Percentiles rank a stretch among this genome's conserved stretches.
phyloP scores from a whole-genome alignment of 2,797 vertebrate genomes.

The Cygnus olor region DNA sequence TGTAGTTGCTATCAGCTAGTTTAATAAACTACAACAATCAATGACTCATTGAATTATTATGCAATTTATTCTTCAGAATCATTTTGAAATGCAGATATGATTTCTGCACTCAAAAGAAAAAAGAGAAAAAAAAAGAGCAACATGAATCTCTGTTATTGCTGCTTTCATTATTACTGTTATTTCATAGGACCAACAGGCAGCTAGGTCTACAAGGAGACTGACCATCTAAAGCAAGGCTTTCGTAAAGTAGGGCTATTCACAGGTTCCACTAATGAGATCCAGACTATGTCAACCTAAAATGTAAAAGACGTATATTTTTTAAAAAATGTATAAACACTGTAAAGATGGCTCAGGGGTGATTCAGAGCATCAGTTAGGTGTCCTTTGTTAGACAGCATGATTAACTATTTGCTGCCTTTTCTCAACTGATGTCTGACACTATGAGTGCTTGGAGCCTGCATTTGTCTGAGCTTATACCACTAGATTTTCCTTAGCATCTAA shows the following conservation, averaged over 20 bases:
- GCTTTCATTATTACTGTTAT: not conserved
- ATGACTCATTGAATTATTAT: not conserved
- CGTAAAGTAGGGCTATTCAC: not conserved
- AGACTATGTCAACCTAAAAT: not conserved
- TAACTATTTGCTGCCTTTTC: not conserved
- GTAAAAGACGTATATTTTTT: not conserved
- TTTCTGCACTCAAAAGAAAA: not conserved
- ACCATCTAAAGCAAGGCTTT: not conserved
- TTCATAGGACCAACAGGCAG: not conserved
- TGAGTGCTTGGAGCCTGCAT: not conserved
- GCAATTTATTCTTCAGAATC: not conserved
- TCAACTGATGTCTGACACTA: not conserved
- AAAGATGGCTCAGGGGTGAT: not conserved
- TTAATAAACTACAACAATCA: conserved; percentile 16
- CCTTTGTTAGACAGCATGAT: not conserved
- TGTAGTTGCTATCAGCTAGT: not conserved
- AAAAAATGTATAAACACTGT: not conserved
- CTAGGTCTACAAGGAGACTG: not conserved
- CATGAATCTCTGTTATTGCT: not conserved
- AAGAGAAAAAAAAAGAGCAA: not conserved
- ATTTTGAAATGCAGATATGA: not conserved
- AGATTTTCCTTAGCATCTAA: not conserved
- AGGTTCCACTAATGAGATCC: not conserved
- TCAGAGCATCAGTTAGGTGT: not conserved
- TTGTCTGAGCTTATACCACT: not conserved